phyloP scores from a whole-genome alignment of 2,113 vertebrate genomes.

The Zingel zingel region DNA sequence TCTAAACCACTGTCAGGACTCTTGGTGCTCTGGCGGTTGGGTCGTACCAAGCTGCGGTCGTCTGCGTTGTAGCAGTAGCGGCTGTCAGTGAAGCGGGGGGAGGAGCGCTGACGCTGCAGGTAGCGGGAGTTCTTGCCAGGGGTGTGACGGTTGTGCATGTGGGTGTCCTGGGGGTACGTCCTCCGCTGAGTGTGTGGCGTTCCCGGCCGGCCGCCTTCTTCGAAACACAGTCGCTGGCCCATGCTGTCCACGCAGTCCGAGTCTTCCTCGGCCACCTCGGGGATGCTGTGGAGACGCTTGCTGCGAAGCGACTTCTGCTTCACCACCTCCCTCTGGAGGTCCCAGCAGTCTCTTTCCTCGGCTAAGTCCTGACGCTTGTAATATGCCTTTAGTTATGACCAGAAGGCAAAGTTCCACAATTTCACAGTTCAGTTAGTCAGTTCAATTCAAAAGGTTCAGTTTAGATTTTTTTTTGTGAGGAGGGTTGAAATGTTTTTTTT shows the following conservation, averaged over 20 bases:
- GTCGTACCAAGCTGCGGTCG: conserved; percentile 76
- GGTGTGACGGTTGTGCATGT: conserved; percentile 71
- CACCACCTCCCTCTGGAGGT: conserved; percentile 89
- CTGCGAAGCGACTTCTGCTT: conserved; percentile 88
- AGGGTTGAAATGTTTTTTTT: conserved; percentile 72
- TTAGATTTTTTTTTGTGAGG: conserved; percentile 64
- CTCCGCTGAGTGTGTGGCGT: conserved; percentile 71
- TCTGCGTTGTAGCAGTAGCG: conserved; percentile 72
- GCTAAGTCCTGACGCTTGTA: conserved; percentile 85
- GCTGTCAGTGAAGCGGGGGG: conserved; percentile 83
- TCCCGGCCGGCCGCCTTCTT: conserved; percentile 72
- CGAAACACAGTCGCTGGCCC: conserved; percentile 80
- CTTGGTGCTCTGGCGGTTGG: conserved; percentile 84
- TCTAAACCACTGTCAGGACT: conserved; percentile 98
- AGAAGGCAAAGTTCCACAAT: conserved; percentile 57
- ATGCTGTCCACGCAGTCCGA: conserved; percentile 76
- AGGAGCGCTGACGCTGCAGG: conserved; percentile 81
- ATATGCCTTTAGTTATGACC: conserved; percentile 87
- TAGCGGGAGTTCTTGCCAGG: conserved; percentile 64
- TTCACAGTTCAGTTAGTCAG: conserved; percentile 69
- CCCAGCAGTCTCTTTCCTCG: conserved; percentile 87
- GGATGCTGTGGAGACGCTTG: conserved; percentile 97
- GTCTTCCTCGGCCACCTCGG: conserved; percentile 96
- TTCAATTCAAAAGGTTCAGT: conserved; percentile 72
- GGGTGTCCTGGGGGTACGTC: conserved; percentile 77